Evolutionary conservation across 2,888 invertebrate genomes (phyloP).

Genomic region (Habroteleia sp.): DNA sequence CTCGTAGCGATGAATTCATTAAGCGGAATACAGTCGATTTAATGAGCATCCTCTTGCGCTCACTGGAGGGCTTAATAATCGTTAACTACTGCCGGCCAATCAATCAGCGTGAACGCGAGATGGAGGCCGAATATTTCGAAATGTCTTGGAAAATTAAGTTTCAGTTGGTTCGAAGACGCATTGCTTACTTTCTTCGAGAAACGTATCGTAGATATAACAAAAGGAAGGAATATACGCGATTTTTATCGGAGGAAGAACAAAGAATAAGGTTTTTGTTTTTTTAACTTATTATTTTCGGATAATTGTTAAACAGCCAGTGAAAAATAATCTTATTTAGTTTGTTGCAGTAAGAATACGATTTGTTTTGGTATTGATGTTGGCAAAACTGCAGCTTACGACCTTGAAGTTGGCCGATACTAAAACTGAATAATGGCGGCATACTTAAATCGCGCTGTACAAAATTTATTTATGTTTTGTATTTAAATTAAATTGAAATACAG

Average conservation of each 20-base stretch:
- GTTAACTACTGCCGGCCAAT: conserved; percentile 43
- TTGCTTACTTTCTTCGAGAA: conserved; percentile 70
- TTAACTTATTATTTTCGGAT: neutral
- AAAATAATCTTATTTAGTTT: too few species aligned
- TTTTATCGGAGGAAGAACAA: conserved; percentile 87
- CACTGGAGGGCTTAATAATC: conserved; percentile 53
- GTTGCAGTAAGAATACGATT: too few species aligned
- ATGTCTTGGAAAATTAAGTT: conserved; percentile 75
- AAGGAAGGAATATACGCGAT: conserved; percentile 84
- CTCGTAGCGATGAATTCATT: conserved; percentile 33
- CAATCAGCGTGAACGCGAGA: conserved; percentile 42
- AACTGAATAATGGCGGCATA: too few species aligned
- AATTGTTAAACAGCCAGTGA: too few species aligned
- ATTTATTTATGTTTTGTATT: too few species aligned
- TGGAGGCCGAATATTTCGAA: conserved; percentile 76
- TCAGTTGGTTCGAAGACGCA: conserved; percentile 71
- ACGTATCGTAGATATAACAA: conserved; percentile 62
- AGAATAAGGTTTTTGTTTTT: conserved; percentile 81
- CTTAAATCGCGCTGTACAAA: too few species aligned
- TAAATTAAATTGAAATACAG: too few species aligned
- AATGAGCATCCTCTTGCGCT: conserved; percentile 53
- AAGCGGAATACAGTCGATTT: conserved; percentile 28
- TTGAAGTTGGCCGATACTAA: too few species aligned
- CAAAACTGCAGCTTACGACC: too few species aligned
- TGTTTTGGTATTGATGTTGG: too few species aligned